A percentile compares a stretch with the other conserved stretches of the same genome.
Evolutionary conservation across 2,113 vertebrate species (phyloP).

Genomic region (Pithys albifrons): DNA sequence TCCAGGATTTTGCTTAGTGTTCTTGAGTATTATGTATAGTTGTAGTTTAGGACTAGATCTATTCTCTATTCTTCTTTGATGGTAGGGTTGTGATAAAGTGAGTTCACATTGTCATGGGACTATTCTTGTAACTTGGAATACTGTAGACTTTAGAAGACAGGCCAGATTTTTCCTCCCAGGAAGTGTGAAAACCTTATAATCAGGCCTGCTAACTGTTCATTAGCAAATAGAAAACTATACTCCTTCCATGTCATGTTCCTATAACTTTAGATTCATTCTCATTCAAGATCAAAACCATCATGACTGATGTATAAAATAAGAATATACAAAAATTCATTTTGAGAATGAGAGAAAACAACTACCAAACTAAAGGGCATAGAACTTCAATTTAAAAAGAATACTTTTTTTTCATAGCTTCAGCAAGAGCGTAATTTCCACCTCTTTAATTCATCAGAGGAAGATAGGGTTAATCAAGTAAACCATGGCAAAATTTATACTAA

Average conservation of each 20-base stretch:
- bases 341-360: neutral
- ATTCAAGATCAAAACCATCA: neutral
- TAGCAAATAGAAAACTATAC: neutral
- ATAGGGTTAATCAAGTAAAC: neutral
- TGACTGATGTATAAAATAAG: neutral
- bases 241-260: neutral
- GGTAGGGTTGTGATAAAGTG: neutral
- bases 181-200: neutral
- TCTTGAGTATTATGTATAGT: neutral
- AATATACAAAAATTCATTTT: neutral
- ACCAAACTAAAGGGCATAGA: neutral
- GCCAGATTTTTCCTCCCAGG: neutral
- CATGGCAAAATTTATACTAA: neutral
- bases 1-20: neutral
- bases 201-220: neutral
- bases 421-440: neutral
- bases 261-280: neutral
- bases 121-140: neutral
- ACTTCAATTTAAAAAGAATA: neutral
- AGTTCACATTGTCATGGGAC: neutral
- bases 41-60: neutral
- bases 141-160: neutral
- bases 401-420: neutral
- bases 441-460: neutral
- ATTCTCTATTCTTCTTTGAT: neutral